Conservation (phyloP, 2,797 vertebrate species). For the Apogon talboti region DNA sequence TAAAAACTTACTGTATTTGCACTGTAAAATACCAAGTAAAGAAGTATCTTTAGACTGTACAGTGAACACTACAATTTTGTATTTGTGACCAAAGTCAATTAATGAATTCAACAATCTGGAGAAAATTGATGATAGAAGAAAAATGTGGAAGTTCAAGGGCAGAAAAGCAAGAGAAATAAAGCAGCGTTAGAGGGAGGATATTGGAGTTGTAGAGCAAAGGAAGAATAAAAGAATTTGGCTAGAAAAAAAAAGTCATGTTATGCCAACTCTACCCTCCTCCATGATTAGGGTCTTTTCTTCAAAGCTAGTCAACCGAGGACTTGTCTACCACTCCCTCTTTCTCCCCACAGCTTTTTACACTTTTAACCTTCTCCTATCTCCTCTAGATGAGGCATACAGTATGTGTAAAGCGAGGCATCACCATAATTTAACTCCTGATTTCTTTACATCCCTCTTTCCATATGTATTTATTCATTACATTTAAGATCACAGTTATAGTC, state of each 20-base stretch:
- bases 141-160: not conserved
- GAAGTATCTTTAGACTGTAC: too few species aligned
- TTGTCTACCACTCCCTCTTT: constrained; percentile 50
- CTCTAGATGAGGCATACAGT: constrained; percentile 9
- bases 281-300: constrained; percentile 69
- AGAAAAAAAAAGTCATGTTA: constrained; percentile 53
- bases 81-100: not conserved
- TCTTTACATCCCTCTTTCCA: too few species aligned
- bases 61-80: not conserved
- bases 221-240: constrained; percentile 45
- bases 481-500: too few species aligned
- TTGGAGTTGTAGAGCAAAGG: constrained; percentile 42
- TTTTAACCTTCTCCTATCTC: constrained; percentile 30
- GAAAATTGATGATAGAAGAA: too few species aligned
- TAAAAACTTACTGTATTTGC: not conserved
- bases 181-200: constrained; percentile 34
- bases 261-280: constrained; percentile 64
- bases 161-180: not conserved
- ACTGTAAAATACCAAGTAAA: not conserved
- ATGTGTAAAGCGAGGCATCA: not conserved
- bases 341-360: constrained; percentile 27
- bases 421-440: not conserved
- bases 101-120: not conserved
- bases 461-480: too few species aligned
- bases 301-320: constrained; percentile 45